Conservation (phyloP, 1,140 invertebrate genomes). For the Tetragnatha versicolor region DNA sequence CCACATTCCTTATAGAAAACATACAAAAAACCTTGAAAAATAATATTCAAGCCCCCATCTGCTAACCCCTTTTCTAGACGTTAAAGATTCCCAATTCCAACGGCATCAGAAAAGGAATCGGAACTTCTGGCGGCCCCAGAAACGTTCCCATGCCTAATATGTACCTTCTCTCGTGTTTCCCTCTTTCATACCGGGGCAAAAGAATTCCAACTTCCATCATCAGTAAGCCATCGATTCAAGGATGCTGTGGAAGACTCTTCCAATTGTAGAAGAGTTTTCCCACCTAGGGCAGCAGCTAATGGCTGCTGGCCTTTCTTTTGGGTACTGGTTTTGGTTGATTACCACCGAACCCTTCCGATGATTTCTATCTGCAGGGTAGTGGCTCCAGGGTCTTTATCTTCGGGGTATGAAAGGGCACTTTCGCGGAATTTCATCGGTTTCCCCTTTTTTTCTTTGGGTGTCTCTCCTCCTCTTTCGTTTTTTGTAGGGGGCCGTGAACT, state of each 20-base stretch:
- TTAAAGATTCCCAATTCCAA: too few relatives aligned
- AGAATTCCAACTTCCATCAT: conserved; percentile 25
- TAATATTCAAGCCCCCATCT: too few relatives aligned
- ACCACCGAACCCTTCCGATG: not conserved
- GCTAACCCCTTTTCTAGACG: too few relatives aligned
- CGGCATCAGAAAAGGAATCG: conserved; percentile 21
- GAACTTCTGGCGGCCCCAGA: conserved; percentile 11
- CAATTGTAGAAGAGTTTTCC: conserved; percentile 40
- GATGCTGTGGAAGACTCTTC: conserved; percentile 22
- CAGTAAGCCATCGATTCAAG: conserved; percentile 49
- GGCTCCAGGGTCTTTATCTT: conserved; percentile 10
- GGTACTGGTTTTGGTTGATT: conserved; percentile 28
- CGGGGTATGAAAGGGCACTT: not conserved
- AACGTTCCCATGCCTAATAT: conserved; percentile 29
- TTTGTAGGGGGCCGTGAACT: not conserved
- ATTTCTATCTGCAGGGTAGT: conserved; percentile 28
- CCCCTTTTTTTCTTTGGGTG: not conserved
- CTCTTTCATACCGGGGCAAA: not conserved
- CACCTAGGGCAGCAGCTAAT: conserved; percentile 40
- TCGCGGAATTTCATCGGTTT: conserved; percentile 4
- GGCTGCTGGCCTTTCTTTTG: conserved; percentile 4
- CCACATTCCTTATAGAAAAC: too few relatives aligned
- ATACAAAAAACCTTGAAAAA: too few relatives aligned
- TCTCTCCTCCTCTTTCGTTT: not conserved
- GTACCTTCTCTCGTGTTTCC: conserved; percentile 6